phyloP scores from a whole-genome alignment of 2,888 invertebrate genomes.

The Isoperla grammatica region DNA sequence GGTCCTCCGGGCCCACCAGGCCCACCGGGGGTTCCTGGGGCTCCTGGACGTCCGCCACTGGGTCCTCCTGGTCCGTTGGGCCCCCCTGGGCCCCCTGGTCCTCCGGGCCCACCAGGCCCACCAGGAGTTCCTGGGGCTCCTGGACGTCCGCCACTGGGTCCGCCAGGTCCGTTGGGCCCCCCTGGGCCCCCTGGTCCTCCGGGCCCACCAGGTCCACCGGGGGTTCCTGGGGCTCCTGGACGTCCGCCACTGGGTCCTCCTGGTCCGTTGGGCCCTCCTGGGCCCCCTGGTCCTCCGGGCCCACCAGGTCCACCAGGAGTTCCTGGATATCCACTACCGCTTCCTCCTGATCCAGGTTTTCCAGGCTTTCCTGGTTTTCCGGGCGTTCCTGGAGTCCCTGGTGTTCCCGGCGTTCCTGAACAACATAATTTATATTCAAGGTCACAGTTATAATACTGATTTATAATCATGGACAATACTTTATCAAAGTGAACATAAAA shows the following conservation, averaged over 20 bases:
- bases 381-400: conserved; percentile 40
- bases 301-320: conserved; percentile 33
- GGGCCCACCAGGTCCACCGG: conserved; percentile 33
- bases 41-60: conserved; percentile 37
- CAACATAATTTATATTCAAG: conserved; percentile 18
- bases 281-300: conserved; percentile 32
- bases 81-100: conserved; percentile 7
- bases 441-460: too few species aligned
- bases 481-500: too few species aligned
- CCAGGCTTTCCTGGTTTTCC: conserved; percentile 33
- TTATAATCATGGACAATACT: too few species aligned
- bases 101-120: conserved; percentile 17
- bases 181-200: conserved; percentile 40
- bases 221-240: conserved; percentile 22
- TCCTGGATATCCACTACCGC: conserved; percentile 35
- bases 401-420: conserved; percentile 34
- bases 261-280: conserved; percentile 35
- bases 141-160: conserved; percentile 37
- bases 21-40: conserved; percentile 20
- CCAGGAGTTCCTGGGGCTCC: conserved; percentile 32
- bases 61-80: conserved; percentile 32
- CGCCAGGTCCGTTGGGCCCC: conserved; percentile 36
- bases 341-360: conserved; percentile 33
- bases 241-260: conserved; percentile 35
- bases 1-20: conserved; percentile 40